A percentile compares a stretch with the other conserved stretches of the same genome.
Conservation (phyloP, 2,888 invertebrate species). For the Parnassius mnemosyne region DNA sequence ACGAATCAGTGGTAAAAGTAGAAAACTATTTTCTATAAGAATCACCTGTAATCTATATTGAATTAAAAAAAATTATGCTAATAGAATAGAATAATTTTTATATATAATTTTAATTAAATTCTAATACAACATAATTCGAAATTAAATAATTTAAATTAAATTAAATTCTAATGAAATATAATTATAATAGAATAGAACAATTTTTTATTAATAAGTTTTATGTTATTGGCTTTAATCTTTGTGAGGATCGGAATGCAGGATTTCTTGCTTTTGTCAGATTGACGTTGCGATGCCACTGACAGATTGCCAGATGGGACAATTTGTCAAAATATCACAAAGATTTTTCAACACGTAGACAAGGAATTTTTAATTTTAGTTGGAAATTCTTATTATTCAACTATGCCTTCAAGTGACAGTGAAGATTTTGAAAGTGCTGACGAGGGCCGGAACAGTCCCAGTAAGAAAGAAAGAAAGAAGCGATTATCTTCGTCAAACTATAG, state of each 20-base stretch:
- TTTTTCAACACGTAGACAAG: constrained; percentile 34
- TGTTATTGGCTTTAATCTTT: no score
- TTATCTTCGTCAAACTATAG: constrained; percentile 68
- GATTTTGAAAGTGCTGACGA: constrained; percentile 90
- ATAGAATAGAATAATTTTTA: no score
- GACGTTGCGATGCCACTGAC: constrained; percentile 11
- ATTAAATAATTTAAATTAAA: no score
- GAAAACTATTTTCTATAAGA: no score
- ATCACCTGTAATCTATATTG: no score
- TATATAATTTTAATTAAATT: no score
- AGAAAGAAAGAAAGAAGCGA: constrained; percentile 60
- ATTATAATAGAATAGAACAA: no score
- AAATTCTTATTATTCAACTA: constrained; percentile 39
- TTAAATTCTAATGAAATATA: no score
- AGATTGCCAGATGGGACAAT: constrained; percentile 11
- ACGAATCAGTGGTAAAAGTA: no score
- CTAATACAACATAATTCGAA: no score
- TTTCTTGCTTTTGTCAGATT: not conserved
- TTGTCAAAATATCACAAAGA: constrained; percentile 24
- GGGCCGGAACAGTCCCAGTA: constrained; percentile 66
- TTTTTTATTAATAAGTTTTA: no score
- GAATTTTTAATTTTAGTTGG: constrained; percentile 6
- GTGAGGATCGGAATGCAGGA: not conserved
- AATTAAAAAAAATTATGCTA: no score
- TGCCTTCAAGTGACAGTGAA: constrained; percentile 88